A percentile compares a stretch with the other conserved stretches of the same genome.
These are phyloP conservation scores for Muscicapa striata DNA, from an alignment of 2,797 vertebrate genomes.

Conservation along the genomic window DNA sequence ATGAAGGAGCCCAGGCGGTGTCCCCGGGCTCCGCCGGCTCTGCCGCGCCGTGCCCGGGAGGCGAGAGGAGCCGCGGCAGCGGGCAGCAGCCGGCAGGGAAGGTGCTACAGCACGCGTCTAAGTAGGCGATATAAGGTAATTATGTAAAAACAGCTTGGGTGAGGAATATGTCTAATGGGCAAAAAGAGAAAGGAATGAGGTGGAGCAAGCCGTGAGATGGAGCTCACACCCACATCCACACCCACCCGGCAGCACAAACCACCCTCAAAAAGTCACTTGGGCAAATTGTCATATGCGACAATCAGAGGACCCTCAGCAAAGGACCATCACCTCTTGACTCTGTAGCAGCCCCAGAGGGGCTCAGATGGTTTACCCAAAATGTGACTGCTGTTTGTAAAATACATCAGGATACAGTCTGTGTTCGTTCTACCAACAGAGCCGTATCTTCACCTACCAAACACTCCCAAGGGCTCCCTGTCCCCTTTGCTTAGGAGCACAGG, in stretches of 20 bases:
- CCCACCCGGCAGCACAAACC: neutral
- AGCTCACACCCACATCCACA: neutral
- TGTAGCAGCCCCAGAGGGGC: too few species aligned
- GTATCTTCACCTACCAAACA: neutral
- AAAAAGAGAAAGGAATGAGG: neutral
- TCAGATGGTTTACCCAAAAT: neutral
- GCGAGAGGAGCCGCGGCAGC: accelerated
- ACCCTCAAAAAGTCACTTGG: neutral
- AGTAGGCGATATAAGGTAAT: neutral
- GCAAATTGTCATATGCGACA: accelerated
- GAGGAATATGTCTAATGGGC: neutral
- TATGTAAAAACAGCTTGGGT: accelerated
- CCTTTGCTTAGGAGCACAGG: accelerated
- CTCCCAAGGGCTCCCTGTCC: neutral
- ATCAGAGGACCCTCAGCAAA: neutral
- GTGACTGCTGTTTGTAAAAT: neutral
- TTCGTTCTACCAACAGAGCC: neutral
- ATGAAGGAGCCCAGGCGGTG: neutral
- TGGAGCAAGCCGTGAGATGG: neutral
- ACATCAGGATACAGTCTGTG: accelerated
- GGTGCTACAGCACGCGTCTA: accelerated
- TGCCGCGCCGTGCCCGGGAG: neutral
- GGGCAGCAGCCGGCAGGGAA: neutral
- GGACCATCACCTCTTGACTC: too few species aligned
- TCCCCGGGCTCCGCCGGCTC: neutral